Conservation (phyloP, 1,140 invertebrate species). For the Alviniconcha marisindica region DNA sequence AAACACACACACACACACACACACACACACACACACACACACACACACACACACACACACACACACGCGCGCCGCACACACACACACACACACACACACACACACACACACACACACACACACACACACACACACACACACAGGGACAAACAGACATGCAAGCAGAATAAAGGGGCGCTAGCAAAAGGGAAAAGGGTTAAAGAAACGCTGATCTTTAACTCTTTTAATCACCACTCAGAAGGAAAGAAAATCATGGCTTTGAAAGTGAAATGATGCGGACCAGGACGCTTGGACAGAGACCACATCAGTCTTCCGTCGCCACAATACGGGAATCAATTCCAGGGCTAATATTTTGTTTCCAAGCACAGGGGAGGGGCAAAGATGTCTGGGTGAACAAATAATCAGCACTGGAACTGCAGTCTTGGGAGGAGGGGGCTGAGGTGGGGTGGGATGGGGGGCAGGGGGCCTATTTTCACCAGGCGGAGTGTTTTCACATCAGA, state of each 20-base stretch:
- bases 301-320: no score
- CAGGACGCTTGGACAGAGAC: no score
- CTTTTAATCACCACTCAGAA: no score
- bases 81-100: conserved; percentile 16
- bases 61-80: not conserved
- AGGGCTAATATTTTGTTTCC: conserved; percentile 22
- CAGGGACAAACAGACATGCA: not conserved
- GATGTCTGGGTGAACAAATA: not conserved
- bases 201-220: no score
- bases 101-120: conserved; percentile 17
- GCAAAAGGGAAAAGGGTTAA: not conserved
- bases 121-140: not conserved
- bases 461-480: no score
- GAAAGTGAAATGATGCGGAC: no score
- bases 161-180: not conserved
- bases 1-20: not conserved
- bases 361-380: not conserved
- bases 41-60: not conserved
- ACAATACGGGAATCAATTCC: not conserved
- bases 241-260: no score
- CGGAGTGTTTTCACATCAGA: no score
- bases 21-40: conserved; percentile 6
- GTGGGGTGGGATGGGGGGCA: no score
- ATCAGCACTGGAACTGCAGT: not conserved
- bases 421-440: no score